Evolutionary conservation across 2,113 vertebrate species (phyloP).

Genomic region (Equus quagga): DNA sequence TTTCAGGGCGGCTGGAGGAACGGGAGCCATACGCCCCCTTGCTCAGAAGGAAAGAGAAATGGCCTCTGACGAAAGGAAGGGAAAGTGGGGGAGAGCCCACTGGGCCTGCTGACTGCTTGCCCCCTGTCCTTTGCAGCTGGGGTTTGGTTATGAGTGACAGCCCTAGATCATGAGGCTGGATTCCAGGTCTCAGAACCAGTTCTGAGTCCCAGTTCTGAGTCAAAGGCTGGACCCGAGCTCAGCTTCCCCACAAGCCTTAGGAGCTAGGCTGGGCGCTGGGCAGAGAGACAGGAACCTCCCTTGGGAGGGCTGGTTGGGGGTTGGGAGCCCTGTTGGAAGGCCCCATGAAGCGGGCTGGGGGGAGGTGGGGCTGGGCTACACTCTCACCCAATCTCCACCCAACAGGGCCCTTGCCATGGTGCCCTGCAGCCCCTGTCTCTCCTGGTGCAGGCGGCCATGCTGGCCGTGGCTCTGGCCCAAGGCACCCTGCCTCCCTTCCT

Average conservation of each 20-base stretch:
- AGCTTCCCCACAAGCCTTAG: neutral
- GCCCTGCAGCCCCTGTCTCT: conserved; percentile 20
- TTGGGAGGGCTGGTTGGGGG: too few relatives aligned
- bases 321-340: neutral
- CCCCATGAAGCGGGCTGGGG: neutral
- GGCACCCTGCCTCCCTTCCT: conserved; percentile 75
- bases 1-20: neutral
- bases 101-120: neutral
- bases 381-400: neutral
- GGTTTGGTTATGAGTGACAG: neutral
- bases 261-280: neutral
- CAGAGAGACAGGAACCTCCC: neutral
- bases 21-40: neutral
- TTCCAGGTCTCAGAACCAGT: neutral
- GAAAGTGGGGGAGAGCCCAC: rapidly evolving
- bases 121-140: neutral
- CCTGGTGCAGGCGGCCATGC: neutral
- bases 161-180: neutral
- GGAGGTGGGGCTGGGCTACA: too few relatives aligned
- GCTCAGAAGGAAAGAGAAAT: neutral
- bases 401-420: neutral
- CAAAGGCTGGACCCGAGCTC: neutral
- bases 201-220: neutral
- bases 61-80: neutral
- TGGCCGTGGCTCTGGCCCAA: neutral